These are phyloP conservation scores for Hylia prasina DNA, from an alignment of 2,113 vertebrate species.

Conservation along the genomic window DNA sequence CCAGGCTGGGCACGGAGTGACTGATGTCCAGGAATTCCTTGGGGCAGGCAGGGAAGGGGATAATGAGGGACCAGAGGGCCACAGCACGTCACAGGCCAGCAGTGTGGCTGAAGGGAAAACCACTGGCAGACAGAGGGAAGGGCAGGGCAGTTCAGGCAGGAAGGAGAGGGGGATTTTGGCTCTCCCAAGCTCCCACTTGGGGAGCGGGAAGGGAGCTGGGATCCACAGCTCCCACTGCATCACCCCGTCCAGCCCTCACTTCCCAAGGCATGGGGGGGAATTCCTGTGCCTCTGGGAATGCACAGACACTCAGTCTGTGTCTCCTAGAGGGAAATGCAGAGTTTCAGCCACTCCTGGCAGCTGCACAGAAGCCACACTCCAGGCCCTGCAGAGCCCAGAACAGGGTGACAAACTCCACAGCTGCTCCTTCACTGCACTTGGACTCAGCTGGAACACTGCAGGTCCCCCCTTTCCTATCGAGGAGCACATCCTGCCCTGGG, in stretches of 20 bases:
- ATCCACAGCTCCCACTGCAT: accelerated
- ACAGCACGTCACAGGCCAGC: not conserved
- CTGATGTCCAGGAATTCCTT: not conserved
- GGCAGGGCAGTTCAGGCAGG: not conserved
- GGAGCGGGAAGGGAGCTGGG: not conserved
- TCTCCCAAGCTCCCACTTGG: not conserved
- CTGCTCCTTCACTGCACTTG: not conserved
- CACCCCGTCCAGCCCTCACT: not conserved
- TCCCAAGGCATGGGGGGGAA: not conserved
- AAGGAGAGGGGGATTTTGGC: not conserved
- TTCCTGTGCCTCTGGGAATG: not conserved
- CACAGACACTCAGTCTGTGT: not conserved
- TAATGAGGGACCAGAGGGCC: not conserved
- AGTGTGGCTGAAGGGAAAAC: not conserved
- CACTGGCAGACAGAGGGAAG: not conserved
- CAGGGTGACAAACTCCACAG: not conserved
- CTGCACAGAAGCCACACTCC: too few species aligned
- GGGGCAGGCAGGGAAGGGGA: not conserved
- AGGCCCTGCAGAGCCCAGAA: not conserved
- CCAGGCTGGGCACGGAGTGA: not conserved
- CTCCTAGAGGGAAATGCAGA: not conserved
- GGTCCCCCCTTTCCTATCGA: too few species aligned
- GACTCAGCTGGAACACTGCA: too few species aligned
- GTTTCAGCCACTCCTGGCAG: not conserved
- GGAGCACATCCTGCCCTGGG: too few species aligned